Base-by-base conservation (phyloP, 1,140 invertebrate species). In the Pseudomyrmex pallidus region DNA sequence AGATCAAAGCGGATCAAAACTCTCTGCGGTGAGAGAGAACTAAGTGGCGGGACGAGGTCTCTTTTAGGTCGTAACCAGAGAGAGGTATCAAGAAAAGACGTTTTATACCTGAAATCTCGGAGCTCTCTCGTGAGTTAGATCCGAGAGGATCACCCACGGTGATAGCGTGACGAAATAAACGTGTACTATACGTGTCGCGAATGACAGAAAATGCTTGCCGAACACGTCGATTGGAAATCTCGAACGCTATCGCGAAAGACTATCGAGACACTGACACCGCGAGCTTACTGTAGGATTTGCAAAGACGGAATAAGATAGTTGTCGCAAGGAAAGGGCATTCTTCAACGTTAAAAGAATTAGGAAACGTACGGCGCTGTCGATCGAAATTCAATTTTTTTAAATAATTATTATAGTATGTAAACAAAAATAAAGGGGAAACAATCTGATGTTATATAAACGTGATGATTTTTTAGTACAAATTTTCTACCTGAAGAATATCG, bases 111-210 rank as follows among this genome's bases (percentile, higher is more conserved):
- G 74, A 17, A 13, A 20, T 15, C 50, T 57, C 48, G 13, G 50
- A 12, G 72, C 74, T 35, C 35, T 35, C 35, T 54, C 70, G 64
- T 20, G 15, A 52, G 46, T n/a, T n/a, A 25, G 66, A 54, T 46
- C 46, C 7, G 20, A 68, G 61, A 20, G 13, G 9, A 48, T 59
- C 17, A 9, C 10, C 20, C 25, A 35, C 2, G 9, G 10, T 1
- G 25, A 62, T 15, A 48, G 13, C 52, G 44, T 44, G 57, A 87
- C 46, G 15, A 85, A 85, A 87, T 83, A 73, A 77, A 82, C 46
- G 59, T 73, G 70, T 54, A 85, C 35, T 7, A 35, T 35, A 85
- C 83, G 46, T 72, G 77, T 64, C 72, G 17, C 15, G 67, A 73
- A 50, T 17, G n/a, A 13, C 44, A 17, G 74, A 66, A 46, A 85